Evolutionary conservation across 2,113 vertebrate species (phyloP), one percentile per base, ranked within the genome.

Genomic region (Rutilus rutilus): DNA sequence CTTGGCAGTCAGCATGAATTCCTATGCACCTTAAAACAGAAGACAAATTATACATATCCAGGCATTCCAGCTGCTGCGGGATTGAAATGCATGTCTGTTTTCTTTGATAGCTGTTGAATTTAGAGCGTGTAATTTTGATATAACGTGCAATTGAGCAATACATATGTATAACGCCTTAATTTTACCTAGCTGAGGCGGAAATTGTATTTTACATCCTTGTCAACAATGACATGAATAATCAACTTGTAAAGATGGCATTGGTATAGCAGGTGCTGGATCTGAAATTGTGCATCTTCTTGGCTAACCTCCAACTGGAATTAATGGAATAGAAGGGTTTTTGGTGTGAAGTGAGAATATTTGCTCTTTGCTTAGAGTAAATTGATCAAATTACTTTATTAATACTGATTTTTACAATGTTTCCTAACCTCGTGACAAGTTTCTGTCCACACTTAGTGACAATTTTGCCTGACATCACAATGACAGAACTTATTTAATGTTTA

Each of bases 101-200:
- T 75, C 64, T 92, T 82, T 88, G 86, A 91, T 82, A 89, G 87
- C 85, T 87, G 82, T 84, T 82, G 87, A 89, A 91, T 91, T 82
- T 90, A 82, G 87, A 90, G 86, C 90, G 30, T 91, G 89, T 89
- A 33, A 93, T 93, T 92, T 88, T 85, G 50, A 90, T 90, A 89
- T 83, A 83, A 82, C 82, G 21, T 86, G 86, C 81, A 62, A 76
- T 45, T 74, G 83, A 82, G 59, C 67, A 47, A 80, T 85, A 88
- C 86, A 90, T 86, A 88, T 89, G 80, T 88, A 88, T 91, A 84
- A 85, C 83, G 78, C 69, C 86, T 87, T 90, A 30, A 73, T 92
- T 91, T 91, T 83, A 85, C 89, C 76, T 77, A 25, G 83, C 85
- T 7, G 2, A 88, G 84, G 80, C 4, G 12, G 60, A 85, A 87